Evolutionary conservation across 1,140 invertebrate genomes (phyloP).

Genomic region (Leptonema lineaticorne): DNA sequence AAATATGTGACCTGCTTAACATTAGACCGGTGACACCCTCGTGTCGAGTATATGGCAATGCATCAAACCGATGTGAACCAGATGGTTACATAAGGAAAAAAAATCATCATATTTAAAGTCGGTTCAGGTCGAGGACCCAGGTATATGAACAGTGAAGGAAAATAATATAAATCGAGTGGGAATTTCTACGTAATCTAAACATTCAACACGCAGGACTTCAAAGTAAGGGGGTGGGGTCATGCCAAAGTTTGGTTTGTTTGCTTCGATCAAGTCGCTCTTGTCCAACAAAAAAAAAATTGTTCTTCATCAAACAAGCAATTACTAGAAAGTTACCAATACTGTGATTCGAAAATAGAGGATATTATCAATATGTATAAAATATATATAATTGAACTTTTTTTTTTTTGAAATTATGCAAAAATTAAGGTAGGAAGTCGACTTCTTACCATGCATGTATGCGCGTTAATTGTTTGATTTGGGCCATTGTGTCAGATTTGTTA

Average conservation of each 20-base stretch:
- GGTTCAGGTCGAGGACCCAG: too few relatives aligned
- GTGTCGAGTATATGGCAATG: too few relatives aligned
- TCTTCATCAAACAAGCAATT: slow-evolving; percentile 3
- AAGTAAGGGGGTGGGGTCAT: slow-evolving; percentile 36
- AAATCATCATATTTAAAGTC: not conserved
- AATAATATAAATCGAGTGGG: slow-evolving; percentile 5
- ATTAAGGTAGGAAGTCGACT: slow-evolving; percentile 41
- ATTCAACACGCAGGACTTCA: slow-evolving; percentile 42
- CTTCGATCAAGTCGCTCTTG: not conserved
- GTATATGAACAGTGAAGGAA: too few relatives aligned
- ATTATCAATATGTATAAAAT: not conserved
- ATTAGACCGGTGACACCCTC: too few relatives aligned
- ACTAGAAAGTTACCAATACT: not conserved
- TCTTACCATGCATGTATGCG: slow-evolving; percentile 42
- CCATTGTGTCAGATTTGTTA: slow-evolving; percentile 40
- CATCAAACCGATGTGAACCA: too few relatives aligned
- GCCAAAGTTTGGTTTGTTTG: slow-evolving; percentile 25
- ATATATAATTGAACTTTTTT: slow-evolving; percentile 1
- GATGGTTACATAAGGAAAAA: slow-evolving; percentile 9
- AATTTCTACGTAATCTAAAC: slow-evolving; percentile 41
- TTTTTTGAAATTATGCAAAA: slow-evolving; percentile 25
- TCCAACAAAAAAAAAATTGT: too few relatives aligned
- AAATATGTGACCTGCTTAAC: too few relatives aligned
- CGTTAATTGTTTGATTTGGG: slow-evolving; percentile 42
- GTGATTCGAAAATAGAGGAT: slow-evolving; percentile 21